Evolutionary conservation across 1,140 invertebrate genomes (phyloP).

Genomic region (Archivesica marissinica): DNA sequence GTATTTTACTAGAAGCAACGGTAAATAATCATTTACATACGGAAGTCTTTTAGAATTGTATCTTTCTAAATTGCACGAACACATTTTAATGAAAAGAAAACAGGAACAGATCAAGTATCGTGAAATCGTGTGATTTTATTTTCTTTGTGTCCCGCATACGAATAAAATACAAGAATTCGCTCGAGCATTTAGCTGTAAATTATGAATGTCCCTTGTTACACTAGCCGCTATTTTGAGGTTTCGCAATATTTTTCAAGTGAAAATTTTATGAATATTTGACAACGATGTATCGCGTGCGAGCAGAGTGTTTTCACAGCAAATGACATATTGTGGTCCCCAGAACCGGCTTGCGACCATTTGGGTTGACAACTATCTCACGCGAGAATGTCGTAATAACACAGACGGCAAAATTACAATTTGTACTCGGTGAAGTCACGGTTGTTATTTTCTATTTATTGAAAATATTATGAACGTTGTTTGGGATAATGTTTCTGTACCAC

Average conservation of each 20-base stretch:
- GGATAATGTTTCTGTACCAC: no score
- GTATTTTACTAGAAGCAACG: constrained; percentile 1
- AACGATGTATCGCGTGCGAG: constrained; percentile 14
- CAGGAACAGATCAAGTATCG: neutral
- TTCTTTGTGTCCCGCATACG: neutral
- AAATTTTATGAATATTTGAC: constrained; percentile 24
- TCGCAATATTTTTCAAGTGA: constrained; percentile 28
- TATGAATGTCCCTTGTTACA: neutral
- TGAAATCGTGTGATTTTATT: constrained; percentile 32
- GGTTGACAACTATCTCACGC: neutral
- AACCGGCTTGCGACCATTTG: constrained; percentile 16
- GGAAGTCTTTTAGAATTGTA: constrained; percentile 9
- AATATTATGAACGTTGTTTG: no score
- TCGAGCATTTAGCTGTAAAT: neutral
- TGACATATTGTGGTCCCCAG: constrained; percentile 9
- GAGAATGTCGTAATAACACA: no score
- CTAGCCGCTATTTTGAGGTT: neutral
- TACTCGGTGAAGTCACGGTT: no score
- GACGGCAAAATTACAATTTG: no score
- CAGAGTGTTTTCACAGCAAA: neutral
- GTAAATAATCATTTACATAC: constrained; percentile 48
- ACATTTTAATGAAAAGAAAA: constrained; percentile 25
- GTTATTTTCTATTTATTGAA: no score
- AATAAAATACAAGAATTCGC: neutral
- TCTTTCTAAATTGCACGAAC: neutral